phyloP scores from a whole-genome alignment of 2,888 invertebrate genomes.

The Cephus pulcher region DNA sequence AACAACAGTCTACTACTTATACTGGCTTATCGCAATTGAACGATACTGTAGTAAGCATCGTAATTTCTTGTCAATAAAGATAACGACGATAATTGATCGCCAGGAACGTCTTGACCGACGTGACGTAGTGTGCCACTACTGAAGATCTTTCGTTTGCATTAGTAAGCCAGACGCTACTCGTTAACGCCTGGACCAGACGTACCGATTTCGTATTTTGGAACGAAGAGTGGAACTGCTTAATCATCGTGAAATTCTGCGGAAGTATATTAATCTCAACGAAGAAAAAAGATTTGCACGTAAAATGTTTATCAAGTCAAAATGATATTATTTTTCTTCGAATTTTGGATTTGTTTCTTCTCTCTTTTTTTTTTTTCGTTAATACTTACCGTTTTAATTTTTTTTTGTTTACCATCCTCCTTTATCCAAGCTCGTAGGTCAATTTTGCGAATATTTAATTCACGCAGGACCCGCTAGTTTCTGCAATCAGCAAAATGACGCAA shows the following conservation, averaged over 20 bases:
- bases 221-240: background rate
- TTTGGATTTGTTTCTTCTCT: background rate
- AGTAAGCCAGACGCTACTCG: background rate
- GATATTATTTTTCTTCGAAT: background rate
- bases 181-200: background rate
- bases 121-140: background rate
- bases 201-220: background rate
- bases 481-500: constrained; percentile 31
- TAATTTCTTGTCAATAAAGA: background rate
- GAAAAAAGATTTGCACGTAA: background rate
- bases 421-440: background rate
- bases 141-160: background rate
- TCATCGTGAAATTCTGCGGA: background rate
- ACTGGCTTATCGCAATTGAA: background rate
- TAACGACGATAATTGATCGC: background rate
- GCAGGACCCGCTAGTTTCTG: background rate
- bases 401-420: background rate
- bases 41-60: background rate
- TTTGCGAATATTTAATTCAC: background rate
- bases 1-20: background rate
- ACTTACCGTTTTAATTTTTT: background rate
- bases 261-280: background rate
- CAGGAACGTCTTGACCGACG: background rate
- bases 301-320: background rate
- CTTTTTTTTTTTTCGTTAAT: background rate